phyloP scores from a whole-genome alignment of 2,797 vertebrate species.

The Syndactyla subalaris region DNA sequence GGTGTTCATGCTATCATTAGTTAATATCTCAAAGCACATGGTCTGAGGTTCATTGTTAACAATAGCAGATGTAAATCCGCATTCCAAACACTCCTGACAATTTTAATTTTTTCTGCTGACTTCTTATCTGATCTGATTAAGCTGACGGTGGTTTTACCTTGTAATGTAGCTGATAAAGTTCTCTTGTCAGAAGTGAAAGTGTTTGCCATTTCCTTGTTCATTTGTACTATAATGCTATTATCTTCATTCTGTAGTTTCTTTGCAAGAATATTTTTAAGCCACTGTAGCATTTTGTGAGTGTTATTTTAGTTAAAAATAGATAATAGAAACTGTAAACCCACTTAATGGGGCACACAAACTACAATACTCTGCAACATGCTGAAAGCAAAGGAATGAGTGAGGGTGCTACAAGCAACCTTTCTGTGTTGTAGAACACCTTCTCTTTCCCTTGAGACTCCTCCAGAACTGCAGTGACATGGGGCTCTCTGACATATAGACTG shows the following conservation, averaged over 20 bases:
- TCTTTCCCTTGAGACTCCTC: background rate
- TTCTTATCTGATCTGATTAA: background rate
- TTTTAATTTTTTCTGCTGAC: background rate
- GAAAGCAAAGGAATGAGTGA: background rate
- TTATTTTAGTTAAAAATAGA: background rate
- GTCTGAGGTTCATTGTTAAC: background rate
- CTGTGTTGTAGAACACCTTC: accelerated
- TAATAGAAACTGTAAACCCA: background rate
- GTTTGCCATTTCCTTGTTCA: background rate
- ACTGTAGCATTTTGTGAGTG: background rate
- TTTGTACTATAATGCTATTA: background rate
- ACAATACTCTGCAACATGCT: accelerated
- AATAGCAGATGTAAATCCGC: background rate
- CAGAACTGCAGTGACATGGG: accelerated
- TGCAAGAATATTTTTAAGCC: background rate
- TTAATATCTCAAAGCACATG: background rate
- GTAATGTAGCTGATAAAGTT: background rate
- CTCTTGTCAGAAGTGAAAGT: background rate
- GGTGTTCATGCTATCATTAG: background rate
- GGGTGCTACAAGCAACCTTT: background rate
- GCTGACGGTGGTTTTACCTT: background rate
- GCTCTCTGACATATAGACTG: background rate
- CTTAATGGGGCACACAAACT: background rate
- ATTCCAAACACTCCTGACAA: background rate
- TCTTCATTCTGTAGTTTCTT: background rate